Conservation (phyloP, 1,140 invertebrate genomes). For the Spodoptera frugiperda region DNA sequence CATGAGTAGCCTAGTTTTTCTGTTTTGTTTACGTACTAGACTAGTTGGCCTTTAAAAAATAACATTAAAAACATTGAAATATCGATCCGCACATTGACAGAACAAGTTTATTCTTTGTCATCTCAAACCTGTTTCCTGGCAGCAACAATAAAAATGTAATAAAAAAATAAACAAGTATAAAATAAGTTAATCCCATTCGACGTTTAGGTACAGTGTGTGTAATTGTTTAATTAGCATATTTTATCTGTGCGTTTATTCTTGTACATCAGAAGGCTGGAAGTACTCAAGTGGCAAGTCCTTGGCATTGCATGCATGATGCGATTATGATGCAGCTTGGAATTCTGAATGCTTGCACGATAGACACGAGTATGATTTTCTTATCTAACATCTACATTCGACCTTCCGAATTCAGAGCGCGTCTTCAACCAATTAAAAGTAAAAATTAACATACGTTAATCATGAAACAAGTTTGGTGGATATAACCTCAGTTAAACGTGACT, state of each 20-base stretch:
- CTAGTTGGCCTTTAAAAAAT: too few species aligned
- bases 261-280: constrained; percentile 11
- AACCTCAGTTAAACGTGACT: too few species aligned
- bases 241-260: not conserved
- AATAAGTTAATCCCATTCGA: constrained; percentile 13
- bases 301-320: constrained; percentile 44
- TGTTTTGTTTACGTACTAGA: too few species aligned
- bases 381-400: not conserved
- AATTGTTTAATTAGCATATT: constrained; percentile 43
- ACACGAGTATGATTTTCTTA: not conserved
- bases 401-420: constrained; percentile 4
- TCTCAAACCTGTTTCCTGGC: not conserved
- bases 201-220: constrained; percentile 9
- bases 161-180: constrained; percentile 10
- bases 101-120: not conserved
- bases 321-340: constrained; percentile 19
- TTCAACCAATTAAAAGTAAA: not conserved
- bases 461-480: too few species aligned
- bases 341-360: not conserved
- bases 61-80: too few species aligned
- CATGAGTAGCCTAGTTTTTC: too few species aligned
- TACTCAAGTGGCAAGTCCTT: constrained; percentile 31
- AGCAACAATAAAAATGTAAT: not conserved
- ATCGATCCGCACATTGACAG: too few species aligned
- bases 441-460: too few species aligned